A percentile compares a stretch with the other conserved stretches of the same genome.
Evolutionary conservation across 2,888 invertebrate genomes (phyloP).

Genomic region (Brachyopa scutellaris): DNA sequence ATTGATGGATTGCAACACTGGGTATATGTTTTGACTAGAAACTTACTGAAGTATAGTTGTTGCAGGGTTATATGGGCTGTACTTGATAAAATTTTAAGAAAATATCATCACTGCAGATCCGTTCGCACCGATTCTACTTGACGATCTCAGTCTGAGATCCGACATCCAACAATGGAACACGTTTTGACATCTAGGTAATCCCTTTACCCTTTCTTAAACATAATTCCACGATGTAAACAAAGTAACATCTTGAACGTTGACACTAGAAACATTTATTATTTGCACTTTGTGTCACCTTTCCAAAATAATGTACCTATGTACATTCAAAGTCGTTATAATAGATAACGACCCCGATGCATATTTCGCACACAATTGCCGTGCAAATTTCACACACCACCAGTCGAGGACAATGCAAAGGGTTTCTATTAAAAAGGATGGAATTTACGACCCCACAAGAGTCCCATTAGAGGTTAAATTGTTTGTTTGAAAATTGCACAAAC

Average conservation of each 20-base stretch:
- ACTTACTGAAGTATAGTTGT: too few relatives aligned
- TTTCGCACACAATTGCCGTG: constrained; percentile 46
- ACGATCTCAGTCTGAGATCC: too few relatives aligned
- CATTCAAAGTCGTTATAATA: background rate
- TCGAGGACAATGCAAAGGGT: constrained; percentile 62
- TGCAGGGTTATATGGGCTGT: too few relatives aligned
- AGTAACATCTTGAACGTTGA: constrained; percentile 10
- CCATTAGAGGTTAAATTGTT: constrained; percentile 74
- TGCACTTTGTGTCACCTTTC: constrained; percentile 14
- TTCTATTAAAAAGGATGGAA: constrained; percentile 61
- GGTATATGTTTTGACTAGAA: too few relatives aligned
- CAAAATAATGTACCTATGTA: too few relatives aligned
- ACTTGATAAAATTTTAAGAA: too few relatives aligned
- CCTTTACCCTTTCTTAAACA: background rate
- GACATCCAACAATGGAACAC: too few relatives aligned
- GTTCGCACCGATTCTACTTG: too few relatives aligned
- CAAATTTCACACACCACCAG: constrained; percentile 67
- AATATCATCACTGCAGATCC: too few relatives aligned
- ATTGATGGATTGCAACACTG: too few relatives aligned
- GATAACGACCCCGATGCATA: background rate
- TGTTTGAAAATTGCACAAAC: constrained; percentile 70
- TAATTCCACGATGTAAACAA: background rate
- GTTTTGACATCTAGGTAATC: background rate
- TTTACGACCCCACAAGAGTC: constrained; percentile 75
- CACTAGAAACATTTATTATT: constrained; percentile 12